Evolutionary conservation across 2,888 invertebrate species (phyloP), one percentile per base, ranked within the genome.

Genomic region (Choristoneura rosaceana): DNA sequence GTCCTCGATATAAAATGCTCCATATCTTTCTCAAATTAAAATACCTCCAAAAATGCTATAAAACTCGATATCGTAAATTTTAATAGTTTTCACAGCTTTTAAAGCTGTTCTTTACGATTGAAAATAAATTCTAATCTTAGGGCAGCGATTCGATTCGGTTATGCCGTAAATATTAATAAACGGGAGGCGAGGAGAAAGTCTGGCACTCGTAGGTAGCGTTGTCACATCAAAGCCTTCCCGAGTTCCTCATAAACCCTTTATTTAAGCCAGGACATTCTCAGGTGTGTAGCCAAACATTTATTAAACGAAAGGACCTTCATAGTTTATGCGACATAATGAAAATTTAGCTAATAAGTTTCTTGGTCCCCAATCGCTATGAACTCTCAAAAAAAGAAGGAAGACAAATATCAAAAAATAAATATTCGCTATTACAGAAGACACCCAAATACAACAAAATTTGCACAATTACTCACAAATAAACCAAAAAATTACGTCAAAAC

Each of bases 1-100:
- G 80, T 80, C 81, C 82, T 80, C 77, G 79, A 81, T 82, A 83
- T 84, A 86, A 89, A 90, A 86, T 84, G 87, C 87, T 88, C 88
- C 85, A 90, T 87, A 89, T 90, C 84, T 82, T 82, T 83, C 81
- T 83, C 86, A 85, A 87, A 86, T 59, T 59, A 59, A 59, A 59
- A 59, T 38, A 38, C 59, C 14, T 59, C 38, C 59, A n/a, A 59
- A 55, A 34, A 55, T 55, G 55, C 25, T 12, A 55, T 55, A 55
- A 55, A 55, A 55, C 55, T 55, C 55, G 25, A 25, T 59, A 59
- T 66, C 41, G 9, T 66, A 66, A 52, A 66, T 25, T 43, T 55
- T 25, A 55, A 66, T 66, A 15, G 25, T 25, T 64, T 64, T 50
- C 70, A 41, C 50, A 50, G 47, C 33, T 65, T 59, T n/a, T 59